Evolutionary conservation across 2,113 vertebrate species (phyloP), one percentile per base, ranked within the genome.

Genomic region (Nibea coibor): DNA sequence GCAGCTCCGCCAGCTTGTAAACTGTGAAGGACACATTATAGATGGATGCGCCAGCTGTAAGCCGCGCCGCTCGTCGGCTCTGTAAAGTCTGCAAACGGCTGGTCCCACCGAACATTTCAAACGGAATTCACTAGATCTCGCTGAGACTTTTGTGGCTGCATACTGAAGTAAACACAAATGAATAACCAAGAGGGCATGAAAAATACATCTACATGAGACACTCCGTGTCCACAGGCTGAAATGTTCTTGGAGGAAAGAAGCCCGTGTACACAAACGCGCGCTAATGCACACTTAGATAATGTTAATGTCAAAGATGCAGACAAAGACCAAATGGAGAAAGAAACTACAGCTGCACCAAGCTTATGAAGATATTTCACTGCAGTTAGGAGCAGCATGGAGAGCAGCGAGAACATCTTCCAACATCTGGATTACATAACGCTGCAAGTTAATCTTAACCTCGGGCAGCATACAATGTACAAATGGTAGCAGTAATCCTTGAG

Each of bases 361-460:
- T 35, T 20, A 57, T 42, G 5, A 68, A 54, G 56, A 80, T 67
- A 56, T 73, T 45, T 75, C 53, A 43, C 42, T n/a, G 50, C 57
- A 50, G 64, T 71, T 78, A 67, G 75, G 69, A 72, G 81, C 75
- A 81, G 65, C 80, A 63, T 5, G 16, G 39, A 28, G 73, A 78
- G 82, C 66, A 59, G 59, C 26, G 11, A 59, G 58, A 76, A 84
- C 65, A 80, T 88, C 65, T 84, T 87, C 56, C 78, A 90, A 89
- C 84, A 82, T 85, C 79, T 91, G 81, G 72, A 82, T 92, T 88
- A 86, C 77, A 78, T 81, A 87, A 88, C 51, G 12, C 20, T 54
- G 48, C 56, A 78, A 81, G 67, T 85, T 88, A 90, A 91, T 88
- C 79, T 87, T 64, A 39, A 88, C 88, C 87, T 90, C 87, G 15